These are phyloP conservation scores for Mastacembelus armatus DNA, from an alignment of 2,797 vertebrate genomes.

Conservation along the genomic window DNA sequence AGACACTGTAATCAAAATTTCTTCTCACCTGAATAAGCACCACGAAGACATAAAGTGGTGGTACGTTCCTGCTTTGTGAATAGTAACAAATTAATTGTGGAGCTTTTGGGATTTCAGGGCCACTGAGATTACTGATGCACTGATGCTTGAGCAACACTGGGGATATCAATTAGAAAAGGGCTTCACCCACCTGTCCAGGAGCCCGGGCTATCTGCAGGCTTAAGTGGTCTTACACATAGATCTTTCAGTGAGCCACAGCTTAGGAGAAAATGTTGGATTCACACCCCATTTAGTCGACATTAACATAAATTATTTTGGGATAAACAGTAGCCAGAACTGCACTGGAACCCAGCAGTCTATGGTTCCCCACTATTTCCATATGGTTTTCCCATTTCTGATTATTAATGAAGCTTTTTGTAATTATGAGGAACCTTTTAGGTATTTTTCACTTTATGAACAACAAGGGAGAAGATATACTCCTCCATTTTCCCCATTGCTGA, in stretches of 20 bases:
- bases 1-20: constrained; percentile 44
- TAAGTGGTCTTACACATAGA: constrained; percentile 58
- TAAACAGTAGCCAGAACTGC: constrained; percentile 54
- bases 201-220: constrained; percentile 61
- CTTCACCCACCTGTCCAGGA: constrained; percentile 63
- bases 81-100: constrained; percentile 55
- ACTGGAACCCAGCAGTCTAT: constrained; percentile 36
- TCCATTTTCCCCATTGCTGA: not conserved
- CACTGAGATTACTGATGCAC: constrained; percentile 47
- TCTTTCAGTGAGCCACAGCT: constrained; percentile 76
- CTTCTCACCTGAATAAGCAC: constrained; percentile 41
- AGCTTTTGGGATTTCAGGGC: no score
- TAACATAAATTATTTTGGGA: constrained; percentile 77
- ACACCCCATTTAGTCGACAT: constrained; percentile 78
- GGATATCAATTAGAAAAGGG: constrained; percentile 69
- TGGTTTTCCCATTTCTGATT: constrained; percentile 12
- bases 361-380: constrained; percentile 33
- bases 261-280: constrained; percentile 70
- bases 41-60: constrained; percentile 53
- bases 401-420: constrained; percentile 38
- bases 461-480: constrained; percentile 7
- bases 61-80: constrained; percentile 57
- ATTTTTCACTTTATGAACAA: not conserved
- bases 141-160: constrained; percentile 66
- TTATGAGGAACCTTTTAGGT: constrained; percentile 7